These are phyloP conservation scores for Tigriopus californicus DNA, from an alignment of 2,888 invertebrate genomes.

Conservation along the genomic window DNA sequence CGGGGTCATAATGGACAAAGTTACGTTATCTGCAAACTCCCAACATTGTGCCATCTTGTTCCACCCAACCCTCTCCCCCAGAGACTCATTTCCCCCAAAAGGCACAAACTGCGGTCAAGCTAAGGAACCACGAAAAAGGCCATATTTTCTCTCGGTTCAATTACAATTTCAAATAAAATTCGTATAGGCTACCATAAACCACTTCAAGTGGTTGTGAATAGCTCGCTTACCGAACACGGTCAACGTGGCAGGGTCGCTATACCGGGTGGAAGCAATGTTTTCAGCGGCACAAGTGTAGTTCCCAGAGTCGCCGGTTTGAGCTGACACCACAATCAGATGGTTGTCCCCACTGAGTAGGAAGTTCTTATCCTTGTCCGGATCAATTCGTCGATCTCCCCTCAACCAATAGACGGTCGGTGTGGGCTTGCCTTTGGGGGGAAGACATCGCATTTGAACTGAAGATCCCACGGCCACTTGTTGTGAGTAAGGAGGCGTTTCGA, in stretches of 20 bases:
- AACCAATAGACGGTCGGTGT: slow-evolving; percentile 44
- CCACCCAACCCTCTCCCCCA: too few relatives aligned
- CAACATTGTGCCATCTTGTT: too few relatives aligned
- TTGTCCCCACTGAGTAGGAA: slow-evolving; percentile 29
- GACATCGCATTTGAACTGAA: slow-evolving; percentile 64
- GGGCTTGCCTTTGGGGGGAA: slow-evolving; percentile 70
- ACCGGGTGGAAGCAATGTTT: slow-evolving; percentile 67
- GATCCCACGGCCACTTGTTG: slow-evolving; percentile 60
- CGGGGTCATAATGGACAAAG: too few relatives aligned
- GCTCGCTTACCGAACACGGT: slow-evolving; percentile 70
- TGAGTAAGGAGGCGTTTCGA: slow-evolving; percentile 61
- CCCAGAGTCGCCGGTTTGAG: slow-evolving; percentile 67
- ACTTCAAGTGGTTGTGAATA: not conserved
- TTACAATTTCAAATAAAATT: not conserved
- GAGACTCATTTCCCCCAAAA: too few relatives aligned
- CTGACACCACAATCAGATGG: slow-evolving; percentile 54
- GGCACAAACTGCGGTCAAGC: too few relatives aligned
- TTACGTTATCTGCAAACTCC: too few relatives aligned
- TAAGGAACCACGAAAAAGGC: not conserved
- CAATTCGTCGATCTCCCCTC: not conserved
- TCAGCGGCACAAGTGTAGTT: slow-evolving; percentile 92
- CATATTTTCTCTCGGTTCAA: not conserved
- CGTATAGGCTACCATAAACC: too few relatives aligned
- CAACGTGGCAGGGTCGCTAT: slow-evolving; percentile 63
- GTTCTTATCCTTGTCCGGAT: slow-evolving; percentile 2